Conservation (phyloP, 2,113 vertebrate genomes). For the Pteronura brasiliensis region DNA sequence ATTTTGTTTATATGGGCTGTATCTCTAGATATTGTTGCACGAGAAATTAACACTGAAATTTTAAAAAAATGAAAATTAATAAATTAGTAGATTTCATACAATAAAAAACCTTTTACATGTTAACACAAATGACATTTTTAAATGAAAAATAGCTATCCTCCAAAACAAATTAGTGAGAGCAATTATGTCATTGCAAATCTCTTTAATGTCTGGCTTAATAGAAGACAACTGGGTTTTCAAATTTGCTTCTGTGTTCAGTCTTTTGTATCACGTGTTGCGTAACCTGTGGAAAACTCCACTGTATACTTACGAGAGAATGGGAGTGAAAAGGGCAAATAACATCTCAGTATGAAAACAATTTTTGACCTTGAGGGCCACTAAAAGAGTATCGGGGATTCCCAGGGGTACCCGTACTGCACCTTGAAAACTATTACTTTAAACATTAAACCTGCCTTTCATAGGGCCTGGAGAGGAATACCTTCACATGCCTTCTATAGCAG, state of each 20-base stretch:
- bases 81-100: background rate
- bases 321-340: background rate
- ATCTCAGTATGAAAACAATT: background rate
- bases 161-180: background rate
- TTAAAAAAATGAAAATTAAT: background rate
- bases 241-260: background rate
- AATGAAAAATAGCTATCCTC: background rate
- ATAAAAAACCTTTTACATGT: background rate
- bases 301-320: background rate
- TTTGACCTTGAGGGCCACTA: background rate
- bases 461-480: background rate
- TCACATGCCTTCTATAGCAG: background rate
- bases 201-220: background rate
- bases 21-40: background rate
- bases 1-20: background rate
- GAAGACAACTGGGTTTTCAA: background rate
- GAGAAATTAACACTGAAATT: background rate
- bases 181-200: background rate
- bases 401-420: background rate
- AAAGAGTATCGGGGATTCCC: background rate
- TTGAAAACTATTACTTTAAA: background rate
- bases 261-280: background rate
- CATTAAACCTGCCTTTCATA: background rate
- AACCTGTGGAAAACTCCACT: background rate
- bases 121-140: background rate